Conservation (phyloP, 2,888 invertebrate species). For the Cryptosula pallasiana region DNA sequence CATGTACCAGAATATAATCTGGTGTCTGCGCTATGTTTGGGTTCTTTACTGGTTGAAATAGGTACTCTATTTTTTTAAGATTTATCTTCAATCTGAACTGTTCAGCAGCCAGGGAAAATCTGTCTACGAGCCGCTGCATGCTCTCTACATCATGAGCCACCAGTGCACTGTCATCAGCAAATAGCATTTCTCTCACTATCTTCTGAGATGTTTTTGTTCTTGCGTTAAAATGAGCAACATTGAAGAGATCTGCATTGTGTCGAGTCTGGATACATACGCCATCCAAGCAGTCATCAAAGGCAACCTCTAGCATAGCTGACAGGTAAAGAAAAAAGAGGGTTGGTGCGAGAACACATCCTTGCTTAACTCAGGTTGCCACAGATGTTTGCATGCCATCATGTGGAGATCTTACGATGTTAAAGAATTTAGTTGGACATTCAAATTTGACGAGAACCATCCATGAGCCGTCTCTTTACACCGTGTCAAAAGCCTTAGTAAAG, state of each 20-base stretch:
- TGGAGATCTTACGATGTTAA: conserved; percentile 23
- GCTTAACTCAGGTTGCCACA: conserved; percentile 26
- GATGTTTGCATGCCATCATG: conserved; percentile 26
- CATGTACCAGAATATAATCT: too few relatives aligned
- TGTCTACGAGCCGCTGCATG: neutral
- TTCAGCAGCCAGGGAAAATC: neutral
- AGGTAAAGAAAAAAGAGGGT: conserved; percentile 25
- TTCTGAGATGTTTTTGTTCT: neutral
- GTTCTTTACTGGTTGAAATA: neutral
- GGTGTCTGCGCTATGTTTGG: neutral
- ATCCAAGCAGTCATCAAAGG: conserved; percentile 22
- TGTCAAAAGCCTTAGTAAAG: neutral
- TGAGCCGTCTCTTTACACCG: conserved; percentile 20
- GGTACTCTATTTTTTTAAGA: neutral
- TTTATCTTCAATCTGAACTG: neutral
- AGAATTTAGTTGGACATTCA: conserved; percentile 27
- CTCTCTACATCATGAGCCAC: neutral
- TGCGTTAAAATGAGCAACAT: neutral
- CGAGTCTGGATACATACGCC: neutral
- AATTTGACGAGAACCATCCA: conserved; percentile 27
- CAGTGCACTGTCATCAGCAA: neutral
- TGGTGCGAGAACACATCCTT: conserved; percentile 28
- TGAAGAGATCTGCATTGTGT: neutral
- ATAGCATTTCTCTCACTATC: conserved; percentile 2
- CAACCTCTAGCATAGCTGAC: conserved; percentile 26